These are phyloP conservation scores for Halichoeres trimaculatus DNA, from an alignment of 2,113 vertebrate genomes.

Conservation along the genomic window DNA sequence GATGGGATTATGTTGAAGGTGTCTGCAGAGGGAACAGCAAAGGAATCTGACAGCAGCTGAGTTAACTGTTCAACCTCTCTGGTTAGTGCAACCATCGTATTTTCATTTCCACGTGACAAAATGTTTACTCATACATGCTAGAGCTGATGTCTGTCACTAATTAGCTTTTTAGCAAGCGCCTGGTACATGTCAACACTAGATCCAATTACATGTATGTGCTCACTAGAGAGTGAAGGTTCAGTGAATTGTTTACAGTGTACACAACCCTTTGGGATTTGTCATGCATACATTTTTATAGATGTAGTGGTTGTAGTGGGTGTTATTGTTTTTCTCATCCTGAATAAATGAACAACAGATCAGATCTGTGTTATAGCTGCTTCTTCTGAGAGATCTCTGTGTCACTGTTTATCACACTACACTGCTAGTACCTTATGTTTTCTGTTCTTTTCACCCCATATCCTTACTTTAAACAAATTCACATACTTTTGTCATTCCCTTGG, in stretches of 20 bases:
- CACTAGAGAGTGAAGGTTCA: constrained; percentile 12
- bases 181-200: constrained; percentile 12
- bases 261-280: constrained; percentile 14
- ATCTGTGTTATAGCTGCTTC: neutral
- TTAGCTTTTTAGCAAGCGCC: constrained; percentile 25
- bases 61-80: neutral
- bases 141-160: constrained; percentile 30
- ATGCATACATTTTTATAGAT: constrained; percentile 12
- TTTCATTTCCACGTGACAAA: neutral
- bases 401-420: neutral
- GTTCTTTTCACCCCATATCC: neutral
- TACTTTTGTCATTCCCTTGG: neutral
- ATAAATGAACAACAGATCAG: neutral
- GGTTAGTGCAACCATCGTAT: neutral
- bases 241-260: neutral
- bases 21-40: neutral
- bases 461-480: neutral
- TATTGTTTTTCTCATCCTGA: neutral
- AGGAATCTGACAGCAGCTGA: neutral
- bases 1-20: constrained; percentile 16
- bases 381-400: neutral
- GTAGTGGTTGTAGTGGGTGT: neutral
- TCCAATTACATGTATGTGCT: constrained; percentile 36
- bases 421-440: neutral
- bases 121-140: constrained; percentile 33